Evolutionary conservation across 2,888 invertebrate species (phyloP).

Genomic region (Kryphioiulus occultus): DNA sequence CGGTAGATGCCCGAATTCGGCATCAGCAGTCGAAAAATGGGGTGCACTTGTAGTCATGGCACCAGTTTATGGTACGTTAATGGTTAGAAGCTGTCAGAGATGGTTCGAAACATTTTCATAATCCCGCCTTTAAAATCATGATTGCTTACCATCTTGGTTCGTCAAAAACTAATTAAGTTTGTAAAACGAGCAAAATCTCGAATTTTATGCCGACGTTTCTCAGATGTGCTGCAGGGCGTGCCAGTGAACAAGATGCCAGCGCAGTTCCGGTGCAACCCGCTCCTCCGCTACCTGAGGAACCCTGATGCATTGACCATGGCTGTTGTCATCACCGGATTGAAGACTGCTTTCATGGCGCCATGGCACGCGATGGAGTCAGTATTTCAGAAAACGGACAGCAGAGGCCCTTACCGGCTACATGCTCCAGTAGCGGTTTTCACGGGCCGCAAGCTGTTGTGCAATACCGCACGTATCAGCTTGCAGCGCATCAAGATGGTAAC

Average conservation of each 20-base stretch:
- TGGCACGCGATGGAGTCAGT: not conserved
- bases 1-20: too few species aligned
- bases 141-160: too few species aligned
- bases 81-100: too few species aligned
- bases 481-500: not conserved
- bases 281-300: not conserved
- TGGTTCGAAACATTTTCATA: too few species aligned
- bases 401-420: not conserved
- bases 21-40: too few species aligned
- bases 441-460: not conserved
- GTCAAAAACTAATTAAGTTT: too few species aligned
- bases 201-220: not conserved
- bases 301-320: not conserved
- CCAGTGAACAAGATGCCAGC: not conserved
- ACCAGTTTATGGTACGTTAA: too few species aligned
- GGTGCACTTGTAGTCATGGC: too few species aligned
- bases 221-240: not conserved
- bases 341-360: slow-evolving; percentile 8
- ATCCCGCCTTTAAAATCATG: too few species aligned
- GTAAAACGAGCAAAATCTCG: too few species aligned
- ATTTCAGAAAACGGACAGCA: not conserved
- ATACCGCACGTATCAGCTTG: not conserved
- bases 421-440: not conserved
- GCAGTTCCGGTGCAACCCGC: not conserved
- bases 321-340: not conserved